Percentiles rank a stretch among this genome's conserved stretches.
phyloP scores from a whole-genome alignment of 2,888 invertebrate species.

The Plemyria rubiginata region DNA sequence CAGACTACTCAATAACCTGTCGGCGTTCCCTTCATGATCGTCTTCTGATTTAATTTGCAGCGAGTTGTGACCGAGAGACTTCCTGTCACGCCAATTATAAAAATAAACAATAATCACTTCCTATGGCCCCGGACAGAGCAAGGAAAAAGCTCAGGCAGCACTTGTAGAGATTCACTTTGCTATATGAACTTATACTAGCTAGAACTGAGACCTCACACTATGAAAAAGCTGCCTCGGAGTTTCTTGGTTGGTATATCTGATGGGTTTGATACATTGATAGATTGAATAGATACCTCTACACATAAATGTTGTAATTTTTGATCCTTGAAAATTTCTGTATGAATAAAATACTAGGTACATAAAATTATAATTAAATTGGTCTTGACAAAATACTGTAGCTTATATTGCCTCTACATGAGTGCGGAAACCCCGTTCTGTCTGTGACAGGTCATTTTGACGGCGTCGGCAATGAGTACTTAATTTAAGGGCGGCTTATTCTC shows the following conservation, averaged over 20 bases:
- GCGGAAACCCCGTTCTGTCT: slow-evolving; percentile 33
- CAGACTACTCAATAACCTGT: slow-evolving; percentile 54
- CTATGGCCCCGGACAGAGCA: slow-evolving; percentile 53
- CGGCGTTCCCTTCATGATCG: slow-evolving; percentile 69
- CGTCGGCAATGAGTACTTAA: slow-evolving; percentile 61
- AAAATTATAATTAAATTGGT: not conserved
- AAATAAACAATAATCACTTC: slow-evolving; percentile 83
- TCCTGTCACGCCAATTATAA: slow-evolving; percentile 77
- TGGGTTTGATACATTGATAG: too few relatives aligned
- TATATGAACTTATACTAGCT: not conserved
- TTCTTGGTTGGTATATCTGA: too few relatives aligned
- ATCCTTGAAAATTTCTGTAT: not conserved
- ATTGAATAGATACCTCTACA: too few relatives aligned
- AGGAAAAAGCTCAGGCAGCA: slow-evolving; percentile 15
- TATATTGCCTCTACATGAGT: slow-evolving; percentile 18
- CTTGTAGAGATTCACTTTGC: slow-evolving; percentile 14
- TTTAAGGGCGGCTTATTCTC: slow-evolving; percentile 67
- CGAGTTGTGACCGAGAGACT: slow-evolving; percentile 54
- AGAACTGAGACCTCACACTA: not conserved
- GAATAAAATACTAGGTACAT: too few relatives aligned
- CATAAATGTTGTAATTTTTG: not conserved
- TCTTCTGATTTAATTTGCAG: slow-evolving; percentile 56
- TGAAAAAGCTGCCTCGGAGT: too few relatives aligned
- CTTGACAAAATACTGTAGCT: not conserved
- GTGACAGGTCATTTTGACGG: slow-evolving; percentile 64